Evolutionary conservation across 2,888 invertebrate genomes (phyloP).

Genomic region (Omphaloscelis lunosa): DNA sequence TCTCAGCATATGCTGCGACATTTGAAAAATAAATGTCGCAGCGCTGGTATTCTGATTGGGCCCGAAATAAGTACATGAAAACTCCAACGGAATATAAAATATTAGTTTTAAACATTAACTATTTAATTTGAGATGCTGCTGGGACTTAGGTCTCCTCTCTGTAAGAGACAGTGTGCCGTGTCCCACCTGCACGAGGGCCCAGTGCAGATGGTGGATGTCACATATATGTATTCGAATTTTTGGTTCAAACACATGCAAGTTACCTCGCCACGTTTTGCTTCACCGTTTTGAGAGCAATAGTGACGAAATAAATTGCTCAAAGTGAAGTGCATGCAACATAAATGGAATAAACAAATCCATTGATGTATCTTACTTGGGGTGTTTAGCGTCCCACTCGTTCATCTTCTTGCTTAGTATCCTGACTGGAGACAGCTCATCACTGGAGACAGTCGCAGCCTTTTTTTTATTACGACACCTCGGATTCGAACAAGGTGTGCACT

Average conservation of each 20-base stretch:
- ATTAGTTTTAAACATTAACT: not conserved
- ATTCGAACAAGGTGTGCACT: constrained; percentile 14
- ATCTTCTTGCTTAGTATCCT: constrained; percentile 62
- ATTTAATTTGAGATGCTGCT: not conserved
- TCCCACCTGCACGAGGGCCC: not conserved
- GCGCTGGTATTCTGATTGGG: no score
- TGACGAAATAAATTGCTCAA: not conserved
- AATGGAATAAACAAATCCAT: not conserved
- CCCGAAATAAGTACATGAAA: not conserved
- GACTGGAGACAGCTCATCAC: not conserved
- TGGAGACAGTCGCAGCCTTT: not conserved
- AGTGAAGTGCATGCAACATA: not conserved
- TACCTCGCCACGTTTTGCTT: not conserved
- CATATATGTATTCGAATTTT: not conserved
- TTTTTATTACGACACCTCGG: constrained; percentile 20
- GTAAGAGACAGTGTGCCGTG: not conserved
- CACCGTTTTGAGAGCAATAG: not conserved
- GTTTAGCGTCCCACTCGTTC: constrained; percentile 70
- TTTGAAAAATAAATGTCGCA: no score
- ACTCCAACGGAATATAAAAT: not conserved
- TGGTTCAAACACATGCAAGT: not conserved
- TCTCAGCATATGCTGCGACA: no score
- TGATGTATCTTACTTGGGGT: constrained; percentile 69
- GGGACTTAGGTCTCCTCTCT: no score
- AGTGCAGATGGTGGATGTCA: not conserved